These are phyloP conservation scores for Chrysocyon brachyurus DNA, from an alignment of 2,797 vertebrate genomes.

Conservation along the genomic window DNA sequence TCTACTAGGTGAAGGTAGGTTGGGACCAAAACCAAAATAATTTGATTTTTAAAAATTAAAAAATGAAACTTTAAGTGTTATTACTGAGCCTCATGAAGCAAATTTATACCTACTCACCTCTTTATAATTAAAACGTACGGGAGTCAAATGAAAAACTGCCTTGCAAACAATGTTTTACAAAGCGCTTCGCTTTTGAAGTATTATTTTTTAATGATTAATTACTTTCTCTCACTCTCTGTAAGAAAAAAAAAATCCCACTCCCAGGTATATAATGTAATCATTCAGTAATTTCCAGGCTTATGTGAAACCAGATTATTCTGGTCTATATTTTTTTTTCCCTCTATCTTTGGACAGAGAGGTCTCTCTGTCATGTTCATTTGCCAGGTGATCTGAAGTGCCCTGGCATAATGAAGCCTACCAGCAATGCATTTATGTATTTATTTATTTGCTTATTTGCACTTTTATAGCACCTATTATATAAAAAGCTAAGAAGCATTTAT, in stretches of 20 bases:
- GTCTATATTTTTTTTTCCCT: background rate
- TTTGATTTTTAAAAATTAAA: background rate
- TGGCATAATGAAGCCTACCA: background rate
- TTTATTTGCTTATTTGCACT: background rate
- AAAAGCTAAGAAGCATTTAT: background rate
- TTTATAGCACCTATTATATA: background rate
- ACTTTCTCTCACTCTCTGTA: background rate
- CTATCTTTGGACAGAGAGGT: background rate
- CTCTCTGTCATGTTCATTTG: background rate
- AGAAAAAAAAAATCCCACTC: background rate
- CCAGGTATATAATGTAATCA: background rate
- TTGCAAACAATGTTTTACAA: background rate
- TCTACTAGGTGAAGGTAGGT: background rate
- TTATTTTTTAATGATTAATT: constrained; percentile 25
- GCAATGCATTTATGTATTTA: background rate
- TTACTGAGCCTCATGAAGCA: background rate
- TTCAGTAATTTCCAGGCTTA: background rate
- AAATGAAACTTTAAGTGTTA: background rate
- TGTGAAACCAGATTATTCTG: background rate
- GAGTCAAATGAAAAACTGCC: background rate
- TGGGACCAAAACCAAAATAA: background rate
- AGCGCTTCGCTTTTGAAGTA: background rate
- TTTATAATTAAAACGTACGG: background rate
- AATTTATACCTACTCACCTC: background rate
- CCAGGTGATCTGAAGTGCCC: background rate